Base-by-base conservation (phyloP, 2,113 vertebrate genomes). In the Heptranchias perlo region DNA sequence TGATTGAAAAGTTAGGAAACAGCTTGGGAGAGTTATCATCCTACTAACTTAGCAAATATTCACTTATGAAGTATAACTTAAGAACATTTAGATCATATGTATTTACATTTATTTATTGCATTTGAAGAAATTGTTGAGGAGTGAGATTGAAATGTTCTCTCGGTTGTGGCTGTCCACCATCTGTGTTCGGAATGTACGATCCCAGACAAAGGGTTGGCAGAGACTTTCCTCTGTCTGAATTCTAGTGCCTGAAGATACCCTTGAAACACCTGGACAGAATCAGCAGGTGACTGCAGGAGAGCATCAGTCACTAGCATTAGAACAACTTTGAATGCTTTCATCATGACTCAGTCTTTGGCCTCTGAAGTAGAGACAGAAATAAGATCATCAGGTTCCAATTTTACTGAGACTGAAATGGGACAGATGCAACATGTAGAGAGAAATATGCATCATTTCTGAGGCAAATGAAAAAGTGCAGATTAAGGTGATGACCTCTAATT, bases 221-320 rank as follows among this genome's bases (percentile, higher is more conserved):
- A 97, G 97, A 97, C 97, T 97, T 98, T 97, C 97, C 97, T 97
- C 97, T 97, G 97, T 98, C 98, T 98, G 98, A 98, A 98, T 97
- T 98, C 98, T 97, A 98, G 98, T 97, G 98, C 97, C 98, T 98
- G 97, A 96, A 98, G 98, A 98, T 98, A 98, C 97, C 98, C 97
- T 97, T 98, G 98, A 98, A 98, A 98, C 98, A 98, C 98, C 98
- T 98, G 98, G 98, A 98, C 98, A 98, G 98, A 98, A 98, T 98
- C 98, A 98, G 98, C 98, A 98, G 98, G 98, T 98, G 98, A 98
- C 98, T 98, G 98, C 97, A 98, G 98, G 97, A 97, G 97, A 97
- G 97, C 98, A 98, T 98, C 98, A 98, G 98, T 98, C 98, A 97
- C 98, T 98, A 97, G 97, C 73, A 10, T 95, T 95, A 23, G 49